Evolutionary conservation across 2,113 vertebrate species (phyloP), one percentile per base, ranked within the genome.

Genomic region (Coptodon rendalli): DNA sequence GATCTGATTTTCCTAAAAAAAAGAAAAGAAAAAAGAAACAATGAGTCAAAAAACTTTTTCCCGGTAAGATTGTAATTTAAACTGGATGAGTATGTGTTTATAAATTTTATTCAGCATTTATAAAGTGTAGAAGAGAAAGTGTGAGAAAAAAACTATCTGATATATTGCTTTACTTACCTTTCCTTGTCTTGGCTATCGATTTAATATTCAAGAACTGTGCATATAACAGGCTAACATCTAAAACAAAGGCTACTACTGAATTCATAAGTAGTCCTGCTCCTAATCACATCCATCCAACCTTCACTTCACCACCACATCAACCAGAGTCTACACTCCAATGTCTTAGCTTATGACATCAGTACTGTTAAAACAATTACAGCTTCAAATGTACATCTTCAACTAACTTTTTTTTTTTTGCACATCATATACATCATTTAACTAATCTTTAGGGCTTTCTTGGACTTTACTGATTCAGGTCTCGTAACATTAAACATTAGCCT

Each of bases 401-500:
- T 56, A 24, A 24, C 11, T 4, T 5, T 12, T 4, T 27, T 27
- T 19, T 9, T 56, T 56, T 56, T 56, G 11, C 11, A 56, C 54
- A 57, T 13, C 22, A 57, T 24, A 13, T 27, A 57, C 54, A 57
- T 27, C 24, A 0, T 24, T 27, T 57, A 56, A 56, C 53, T 56
- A 22, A 56, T 56, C 29, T 34, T 61, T 36, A 36, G 16, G 59
- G 16, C 16, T 63, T 36, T 63, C 59, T 36, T 34, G 16, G 57
- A 61, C 29, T 19, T 63, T 63, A 36, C 2, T 63, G 29, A 63
- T 63, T 10, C 3, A 63, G 31, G 31, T 63, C 9, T 63, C 6
- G 0, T 14, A 27, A 57, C 54, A 57, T 27, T 14, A 57, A 57
- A 57, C 54, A 57, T 57, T 57, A 57, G 6, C 24, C 0, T 0